Evolutionary conservation across 1,140 invertebrate genomes (phyloP), one percentile per base, ranked within the genome.

Genomic region (Listronotus bonariensis): DNA sequence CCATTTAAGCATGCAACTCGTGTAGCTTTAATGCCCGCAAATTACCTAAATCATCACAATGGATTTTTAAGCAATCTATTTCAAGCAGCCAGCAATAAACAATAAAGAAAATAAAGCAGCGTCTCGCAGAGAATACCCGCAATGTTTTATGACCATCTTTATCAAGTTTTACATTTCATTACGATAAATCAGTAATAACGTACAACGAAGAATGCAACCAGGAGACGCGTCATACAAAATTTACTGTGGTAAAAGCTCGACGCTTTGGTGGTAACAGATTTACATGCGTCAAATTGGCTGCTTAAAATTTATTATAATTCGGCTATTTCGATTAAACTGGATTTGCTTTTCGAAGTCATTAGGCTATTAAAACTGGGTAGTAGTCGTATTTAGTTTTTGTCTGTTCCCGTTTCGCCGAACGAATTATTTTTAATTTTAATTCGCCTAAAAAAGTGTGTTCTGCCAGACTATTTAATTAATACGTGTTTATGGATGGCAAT

Each of bases 131-230:
- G 65, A 67, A 67, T 67, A 61, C 65, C 58, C 58, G 58, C 43
- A 34, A 67, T 67, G 65, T 45, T 67, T 67, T 62, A 67, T 67
- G 65, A 36, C 52, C 58, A 51, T 61, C 57, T 67, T 67, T 67
- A 67, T 62, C 58, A 61, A 67, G 65, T 67, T 67, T 67, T 67
- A 67, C 65, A 41, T 67, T 67, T 67, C 65, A 67, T 67, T 67
- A 67, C 65, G 43, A 67, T 67, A 67, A 67, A 67, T 67, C 58
- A 56, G 64, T 53, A 45, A 51, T 49, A 59, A 60, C 56, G 14
- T 59, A 66, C 57, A 49, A 42, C 51, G 46, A 15, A 51, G 49
- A 66, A 59, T 60, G 64, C 46, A 52, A 49, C 46, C 46, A 49
- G n/a, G 46, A 49, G 20, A 20, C 46, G 46, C 46, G 46, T 54